Evolutionary conservation across 1,140 invertebrate genomes (phyloP).

Genomic region (Babylonia areolata): DNA sequence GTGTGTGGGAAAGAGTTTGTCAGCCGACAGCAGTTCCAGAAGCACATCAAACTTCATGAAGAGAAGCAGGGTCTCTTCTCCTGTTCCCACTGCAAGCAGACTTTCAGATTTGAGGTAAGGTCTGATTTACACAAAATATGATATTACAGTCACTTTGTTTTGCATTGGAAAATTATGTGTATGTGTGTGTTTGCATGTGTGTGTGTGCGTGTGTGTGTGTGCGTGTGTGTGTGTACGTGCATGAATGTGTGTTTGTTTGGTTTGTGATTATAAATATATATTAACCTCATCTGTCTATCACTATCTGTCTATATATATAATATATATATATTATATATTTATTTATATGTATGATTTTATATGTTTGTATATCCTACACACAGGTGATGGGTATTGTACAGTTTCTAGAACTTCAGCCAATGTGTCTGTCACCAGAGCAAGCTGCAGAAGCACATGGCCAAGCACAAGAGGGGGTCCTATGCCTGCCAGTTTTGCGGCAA

Average conservation of each 20-base stretch:
- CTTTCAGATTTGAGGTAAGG: slow-evolving; percentile 13
- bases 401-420: too few relatives aligned
- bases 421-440: slow-evolving; percentile 14
- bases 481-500: slow-evolving; percentile 24
- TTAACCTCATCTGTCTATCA: too few relatives aligned
- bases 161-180: neutral
- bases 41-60: slow-evolving; percentile 8
- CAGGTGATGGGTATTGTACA: too few relatives aligned
- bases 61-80: slow-evolving; percentile 14
- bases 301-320: too few relatives aligned
- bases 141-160: too few relatives aligned
- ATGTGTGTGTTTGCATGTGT: neutral
- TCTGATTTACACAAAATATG: too few relatives aligned
- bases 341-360: too few relatives aligned
- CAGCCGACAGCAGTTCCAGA: slow-evolving; percentile 7
- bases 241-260: too few relatives aligned
- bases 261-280: too few relatives aligned
- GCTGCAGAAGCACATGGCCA: slow-evolving; percentile 1
- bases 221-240: neutral
- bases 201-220: neutral
- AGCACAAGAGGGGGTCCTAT: neutral
- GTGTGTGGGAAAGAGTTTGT: slow-evolving; percentile 4
- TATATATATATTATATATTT: too few relatives aligned
- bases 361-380: too few relatives aligned
- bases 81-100: neutral